Conservation (phyloP, 1,140 invertebrate genomes). For the Oryctes rhinoceros region DNA sequence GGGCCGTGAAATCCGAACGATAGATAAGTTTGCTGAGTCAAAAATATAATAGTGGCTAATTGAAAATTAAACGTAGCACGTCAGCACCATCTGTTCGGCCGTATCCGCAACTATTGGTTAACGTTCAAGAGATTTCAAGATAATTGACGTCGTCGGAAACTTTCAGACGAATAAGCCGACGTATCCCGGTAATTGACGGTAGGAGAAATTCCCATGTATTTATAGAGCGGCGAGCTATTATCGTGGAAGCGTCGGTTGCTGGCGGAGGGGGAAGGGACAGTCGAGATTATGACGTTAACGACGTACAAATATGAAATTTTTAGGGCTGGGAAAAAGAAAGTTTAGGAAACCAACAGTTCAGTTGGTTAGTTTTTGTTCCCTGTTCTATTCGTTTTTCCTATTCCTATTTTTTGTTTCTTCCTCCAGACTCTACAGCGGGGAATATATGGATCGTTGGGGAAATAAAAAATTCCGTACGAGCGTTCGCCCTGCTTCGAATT, state of each 20-base stretch:
- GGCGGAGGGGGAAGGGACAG: background rate
- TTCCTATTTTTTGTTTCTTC: background rate
- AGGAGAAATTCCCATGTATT: background rate
- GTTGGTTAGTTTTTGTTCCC: background rate
- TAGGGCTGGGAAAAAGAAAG: background rate
- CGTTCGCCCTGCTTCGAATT: background rate
- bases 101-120: constrained; percentile 9
- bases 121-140: constrained; percentile 14
- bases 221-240: background rate
- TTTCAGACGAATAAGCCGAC: background rate
- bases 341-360: background rate
- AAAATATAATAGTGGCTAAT: constrained; percentile 15
- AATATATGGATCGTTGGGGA: background rate
- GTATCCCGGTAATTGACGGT: background rate
- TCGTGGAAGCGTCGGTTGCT: background rate
- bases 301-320: background rate
- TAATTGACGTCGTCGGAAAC: constrained; percentile 8
- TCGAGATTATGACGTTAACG: background rate
- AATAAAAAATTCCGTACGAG: background rate
- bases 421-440: background rate
- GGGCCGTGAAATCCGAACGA: background rate
- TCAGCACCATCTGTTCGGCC: background rate
- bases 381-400: background rate
- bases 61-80: background rate
- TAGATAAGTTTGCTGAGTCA: constrained; percentile 4